phyloP scores from a whole-genome alignment of 1,140 invertebrate species.

The Epicauta chinensis region DNA sequence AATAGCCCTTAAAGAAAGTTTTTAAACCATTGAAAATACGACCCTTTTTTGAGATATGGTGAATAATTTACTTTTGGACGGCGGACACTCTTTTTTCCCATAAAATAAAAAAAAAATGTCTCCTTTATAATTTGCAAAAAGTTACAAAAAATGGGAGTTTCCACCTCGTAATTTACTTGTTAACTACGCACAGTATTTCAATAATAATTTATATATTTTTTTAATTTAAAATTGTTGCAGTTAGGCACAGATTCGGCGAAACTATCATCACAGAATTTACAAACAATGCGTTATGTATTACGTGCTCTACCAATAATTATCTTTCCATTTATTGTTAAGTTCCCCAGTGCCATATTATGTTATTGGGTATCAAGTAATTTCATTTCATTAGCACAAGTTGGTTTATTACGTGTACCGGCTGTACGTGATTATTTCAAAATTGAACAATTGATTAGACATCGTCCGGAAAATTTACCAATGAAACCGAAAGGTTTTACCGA shows the following conservation, averaged over 20 bases:
- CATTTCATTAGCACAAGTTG: conserved; percentile 80
- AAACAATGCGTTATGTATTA: conserved; percentile 66
- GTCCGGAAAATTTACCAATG: conserved; percentile 51
- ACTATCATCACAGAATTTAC: conserved; percentile 56
- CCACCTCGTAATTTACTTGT: too few relatives aligned
- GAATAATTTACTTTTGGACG: too few relatives aligned
- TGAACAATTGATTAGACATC: conserved; percentile 54
- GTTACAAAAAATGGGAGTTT: too few relatives aligned
- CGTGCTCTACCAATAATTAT: conserved; percentile 72
- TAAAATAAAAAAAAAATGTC: too few relatives aligned
- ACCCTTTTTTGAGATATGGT: too few relatives aligned
- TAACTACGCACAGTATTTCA: too few relatives aligned
- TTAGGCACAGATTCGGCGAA: conserved; percentile 71
- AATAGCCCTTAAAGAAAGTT: too few relatives aligned
- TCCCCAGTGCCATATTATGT: conserved; percentile 79
- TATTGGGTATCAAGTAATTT: conserved; percentile 90
- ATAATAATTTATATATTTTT: too few relatives aligned
- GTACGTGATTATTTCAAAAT: conserved; percentile 77
- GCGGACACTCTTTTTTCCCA: too few relatives aligned
- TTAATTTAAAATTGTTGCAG: conserved; percentile 39
- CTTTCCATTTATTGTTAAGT: conserved; percentile 81
- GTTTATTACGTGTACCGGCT: conserved; percentile 65
- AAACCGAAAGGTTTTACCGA: conserved; percentile 71
- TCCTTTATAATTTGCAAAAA: too few relatives aligned
- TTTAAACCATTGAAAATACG: too few relatives aligned